These are phyloP conservation scores for Bilobella aurantiaca DNA, from an alignment of 1,140 invertebrate species.

Conservation along the genomic window DNA sequence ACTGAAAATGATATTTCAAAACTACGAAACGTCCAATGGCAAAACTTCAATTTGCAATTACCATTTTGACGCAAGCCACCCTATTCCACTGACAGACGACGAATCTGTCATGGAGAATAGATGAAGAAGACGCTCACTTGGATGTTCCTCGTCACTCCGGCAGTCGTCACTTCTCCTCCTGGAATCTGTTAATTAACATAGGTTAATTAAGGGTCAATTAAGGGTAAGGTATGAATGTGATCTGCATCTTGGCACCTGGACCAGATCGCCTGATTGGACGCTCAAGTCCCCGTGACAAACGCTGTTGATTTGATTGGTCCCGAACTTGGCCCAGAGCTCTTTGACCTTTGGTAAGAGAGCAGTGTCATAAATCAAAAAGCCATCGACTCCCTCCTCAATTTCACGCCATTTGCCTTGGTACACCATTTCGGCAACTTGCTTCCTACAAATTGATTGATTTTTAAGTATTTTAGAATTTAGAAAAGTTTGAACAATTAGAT, in stretches of 20 bases:
- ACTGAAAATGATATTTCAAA: slow-evolving; percentile 32
- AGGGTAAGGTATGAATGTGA: slow-evolving; percentile 38
- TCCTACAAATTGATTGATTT: too few species aligned
- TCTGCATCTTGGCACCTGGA: slow-evolving; percentile 40
- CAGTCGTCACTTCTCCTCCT: slow-evolving; percentile 48
- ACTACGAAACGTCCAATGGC: too few species aligned
- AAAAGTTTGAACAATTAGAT: too few species aligned
- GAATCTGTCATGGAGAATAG: too few species aligned
- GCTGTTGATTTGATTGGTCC: slow-evolving; percentile 22
- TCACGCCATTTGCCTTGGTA: slow-evolving; percentile 47
- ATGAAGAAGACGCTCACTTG: slow-evolving; percentile 54
- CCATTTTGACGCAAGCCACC: too few species aligned
- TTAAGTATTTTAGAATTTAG: too few species aligned
- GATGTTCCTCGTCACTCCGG: slow-evolving; percentile 54
- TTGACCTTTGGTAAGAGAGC: slow-evolving; percentile 50
- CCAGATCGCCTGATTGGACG: slow-evolving; percentile 29
- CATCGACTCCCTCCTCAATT: slow-evolving; percentile 53
- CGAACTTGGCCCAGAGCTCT: slow-evolving; percentile 42
- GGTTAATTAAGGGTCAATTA: slow-evolving; percentile 33
- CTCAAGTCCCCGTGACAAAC: slow-evolving; percentile 1
- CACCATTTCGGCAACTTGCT: slow-evolving; percentile 34
- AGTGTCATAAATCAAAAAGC: slow-evolving; percentile 59
- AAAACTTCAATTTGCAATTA: too few species aligned
- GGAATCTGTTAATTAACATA: slow-evolving; percentile 48
- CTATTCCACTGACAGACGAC: too few species aligned